Percentiles rank a stretch among this genome's conserved stretches.
Conservation (phyloP, 2,797 vertebrate genomes). For the Podarcis siculus region DNA sequence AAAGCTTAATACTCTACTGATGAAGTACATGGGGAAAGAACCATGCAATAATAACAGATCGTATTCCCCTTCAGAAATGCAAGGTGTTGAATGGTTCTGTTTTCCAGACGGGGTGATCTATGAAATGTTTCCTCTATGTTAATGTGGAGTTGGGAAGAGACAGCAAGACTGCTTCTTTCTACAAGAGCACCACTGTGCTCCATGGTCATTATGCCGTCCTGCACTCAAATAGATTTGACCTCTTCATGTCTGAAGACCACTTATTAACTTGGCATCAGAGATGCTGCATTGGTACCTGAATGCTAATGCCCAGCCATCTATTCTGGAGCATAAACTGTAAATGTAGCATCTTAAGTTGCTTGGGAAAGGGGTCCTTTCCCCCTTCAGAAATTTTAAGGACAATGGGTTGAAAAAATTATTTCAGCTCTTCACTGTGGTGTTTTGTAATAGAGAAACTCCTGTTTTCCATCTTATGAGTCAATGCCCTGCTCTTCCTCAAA, state of each 20-base stretch:
- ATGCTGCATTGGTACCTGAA: background rate
- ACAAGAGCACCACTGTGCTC: background rate
- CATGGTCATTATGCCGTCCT: background rate
- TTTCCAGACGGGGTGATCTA: no score
- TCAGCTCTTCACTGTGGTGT: background rate
- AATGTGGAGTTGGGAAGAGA: background rate
- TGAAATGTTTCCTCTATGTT: no score
- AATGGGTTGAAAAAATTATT: background rate
- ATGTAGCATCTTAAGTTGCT: background rate
- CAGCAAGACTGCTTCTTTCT: background rate
- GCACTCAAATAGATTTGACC: background rate
- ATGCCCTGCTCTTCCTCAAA: slow-evolving; percentile 35
- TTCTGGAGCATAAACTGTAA: background rate
- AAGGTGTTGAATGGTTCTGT: no score
- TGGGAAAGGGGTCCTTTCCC: background rate
- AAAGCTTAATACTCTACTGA: no score
- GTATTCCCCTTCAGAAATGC: no score
- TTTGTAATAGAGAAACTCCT: slow-evolving; percentile 7
- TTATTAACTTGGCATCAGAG: background rate
- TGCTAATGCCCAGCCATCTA: background rate
- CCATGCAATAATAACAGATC: no score
- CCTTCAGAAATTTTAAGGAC: slow-evolving; percentile 2
- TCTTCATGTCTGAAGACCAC: background rate
- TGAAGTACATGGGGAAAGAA: no score
- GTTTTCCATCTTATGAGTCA: slow-evolving; percentile 25